Conservation (phyloP, 1,140 invertebrate species). For the fruit fly (Drosophila melanogaster) region Release_6_plus_ISO1_MT NT_033779.5:15558001-15558500, state of each 20-base stretch:
- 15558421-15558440: slow-evolving; percentile 62
- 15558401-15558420: slow-evolving; percentile 67
- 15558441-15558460: slow-evolving; percentile 62
- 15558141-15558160: slow-evolving; percentile 49
- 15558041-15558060: background rate
- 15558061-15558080: slow-evolving; percentile 64
- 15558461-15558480: slow-evolving; percentile 13
- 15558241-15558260: background rate
- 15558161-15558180: slow-evolving; percentile 42
- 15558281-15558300: slow-evolving; percentile 33
- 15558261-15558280: slow-evolving; percentile 64
- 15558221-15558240: slow-evolving; percentile 25
- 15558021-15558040: slow-evolving; percentile 1
- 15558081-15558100: slow-evolving; percentile 59
- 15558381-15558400: slow-evolving; percentile 78
- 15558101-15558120: slow-evolving; percentile 37
- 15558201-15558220: slow-evolving; percentile 64
- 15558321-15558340: slow-evolving; percentile 61
- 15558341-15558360: slow-evolving; percentile 27
- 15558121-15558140: slow-evolving; percentile 71
- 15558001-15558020: background rate
- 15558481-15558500: slow-evolving; percentile 13
- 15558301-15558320: slow-evolving; percentile 53
- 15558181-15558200: slow-evolving; percentile 30
- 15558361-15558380: slow-evolving; percentile 70